Conservation (phyloP, 2,797 vertebrate species). For the Cossypha heuglini region DNA sequence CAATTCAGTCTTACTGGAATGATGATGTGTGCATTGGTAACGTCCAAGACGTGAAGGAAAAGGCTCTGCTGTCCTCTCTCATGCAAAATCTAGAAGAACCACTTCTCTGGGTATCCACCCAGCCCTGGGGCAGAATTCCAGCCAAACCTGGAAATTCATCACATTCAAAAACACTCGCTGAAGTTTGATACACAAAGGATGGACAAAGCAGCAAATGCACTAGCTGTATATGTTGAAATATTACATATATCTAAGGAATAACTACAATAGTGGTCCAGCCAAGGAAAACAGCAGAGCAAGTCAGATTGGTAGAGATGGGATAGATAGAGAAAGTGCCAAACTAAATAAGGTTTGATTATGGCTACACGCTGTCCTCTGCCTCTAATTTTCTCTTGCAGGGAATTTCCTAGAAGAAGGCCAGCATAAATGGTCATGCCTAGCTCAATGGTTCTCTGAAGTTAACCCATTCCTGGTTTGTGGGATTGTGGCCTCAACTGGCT, state of each 20-base stretch:
- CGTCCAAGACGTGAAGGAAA: not conserved
- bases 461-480: not conserved
- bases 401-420: slow-evolving; percentile 62
- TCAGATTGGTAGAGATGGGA: slow-evolving; percentile 45
- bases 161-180: not conserved
- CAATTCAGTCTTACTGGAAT: not conserved
- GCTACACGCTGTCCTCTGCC: slow-evolving; percentile 39
- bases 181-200: not conserved
- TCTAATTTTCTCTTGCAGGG: slow-evolving; percentile 58
- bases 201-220: not conserved
- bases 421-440: slow-evolving; percentile 27
- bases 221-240: not conserved
- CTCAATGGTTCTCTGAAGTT: not conserved
- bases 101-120: not conserved
- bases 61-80: not conserved
- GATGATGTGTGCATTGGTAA: not conserved
- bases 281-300: slow-evolving; percentile 26
- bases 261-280: not conserved
- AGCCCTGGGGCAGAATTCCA: not conserved
- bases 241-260: not conserved
- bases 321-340: slow-evolving; percentile 50
- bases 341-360: slow-evolving; percentile 52
- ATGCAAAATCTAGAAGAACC: not conserved
- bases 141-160: not conserved
- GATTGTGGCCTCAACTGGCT: not conserved